phyloP scores from a whole-genome alignment of 2,888 invertebrate species.

The Coenonympha glycerion region DNA sequence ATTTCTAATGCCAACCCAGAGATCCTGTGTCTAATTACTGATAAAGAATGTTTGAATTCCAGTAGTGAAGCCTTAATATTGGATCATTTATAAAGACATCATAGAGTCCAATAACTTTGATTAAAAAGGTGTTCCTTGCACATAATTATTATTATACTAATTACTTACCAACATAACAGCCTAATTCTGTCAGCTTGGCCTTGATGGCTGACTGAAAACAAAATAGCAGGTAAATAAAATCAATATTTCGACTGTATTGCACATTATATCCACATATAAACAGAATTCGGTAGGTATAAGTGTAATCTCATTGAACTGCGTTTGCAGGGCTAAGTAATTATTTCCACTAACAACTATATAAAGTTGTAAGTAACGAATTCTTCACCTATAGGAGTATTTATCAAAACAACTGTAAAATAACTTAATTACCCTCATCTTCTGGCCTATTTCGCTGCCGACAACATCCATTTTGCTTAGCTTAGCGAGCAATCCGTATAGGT shows the following conservation, averaged over 20 bases:
- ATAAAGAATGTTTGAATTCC: too few species aligned
- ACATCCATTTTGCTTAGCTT: slow-evolving; percentile 78
- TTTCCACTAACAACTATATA: background rate
- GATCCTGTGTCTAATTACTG: too few species aligned
- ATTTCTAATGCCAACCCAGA: too few species aligned
- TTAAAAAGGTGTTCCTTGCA: too few species aligned
- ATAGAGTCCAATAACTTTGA: too few species aligned
- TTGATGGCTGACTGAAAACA: slow-evolving; percentile 92
- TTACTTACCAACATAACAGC: slow-evolving; percentile 90
- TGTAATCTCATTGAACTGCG: too few species aligned
- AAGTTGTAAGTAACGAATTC: slow-evolving; percentile 33
- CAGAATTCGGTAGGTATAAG: too few species aligned
- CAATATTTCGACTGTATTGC: background rate
- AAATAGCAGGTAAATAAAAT: slow-evolving; percentile 46
- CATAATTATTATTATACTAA: too few species aligned
- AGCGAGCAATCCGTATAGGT: slow-evolving; percentile 17
- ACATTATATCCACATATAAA: too few species aligned
- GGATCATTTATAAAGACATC: too few species aligned
- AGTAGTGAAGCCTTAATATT: too few species aligned
- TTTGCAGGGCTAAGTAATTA: too few species aligned
- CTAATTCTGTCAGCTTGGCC: slow-evolving; percentile 94
- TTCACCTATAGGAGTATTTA: slow-evolving; percentile 13
- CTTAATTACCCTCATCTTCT: slow-evolving; percentile 86
- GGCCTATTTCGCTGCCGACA: slow-evolving; percentile 89
- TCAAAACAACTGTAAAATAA: background rate